Evolutionary conservation across 2,113 vertebrate genomes (phyloP).

Genomic region (Antechinus flavipes): DNA sequence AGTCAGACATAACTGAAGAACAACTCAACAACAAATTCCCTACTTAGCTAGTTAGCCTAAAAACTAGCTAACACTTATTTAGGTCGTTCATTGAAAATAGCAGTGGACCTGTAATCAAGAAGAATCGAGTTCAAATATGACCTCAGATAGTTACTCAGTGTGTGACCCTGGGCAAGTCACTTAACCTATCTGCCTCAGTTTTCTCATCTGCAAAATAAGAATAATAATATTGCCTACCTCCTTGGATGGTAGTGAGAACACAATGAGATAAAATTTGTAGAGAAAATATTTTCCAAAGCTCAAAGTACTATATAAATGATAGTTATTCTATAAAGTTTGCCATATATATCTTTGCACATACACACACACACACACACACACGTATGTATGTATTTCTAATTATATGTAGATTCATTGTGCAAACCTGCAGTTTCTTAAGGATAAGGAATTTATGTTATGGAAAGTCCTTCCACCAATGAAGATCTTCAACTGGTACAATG

Average conservation of each 20-base stretch:
- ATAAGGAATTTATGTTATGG: not conserved
- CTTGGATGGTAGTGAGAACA: not conserved
- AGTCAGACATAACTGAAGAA: not conserved
- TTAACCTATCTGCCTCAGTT: not conserved
- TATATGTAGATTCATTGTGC: not conserved
- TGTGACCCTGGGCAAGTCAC: not conserved
- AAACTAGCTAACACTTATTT: not conserved
- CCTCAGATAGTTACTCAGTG: not conserved
- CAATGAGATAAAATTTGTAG: not conserved
- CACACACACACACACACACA: too few relatives aligned
- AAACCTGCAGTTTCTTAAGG: not conserved
- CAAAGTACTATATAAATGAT: not conserved
- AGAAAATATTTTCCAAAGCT: not conserved
- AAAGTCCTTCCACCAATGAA: not conserved
- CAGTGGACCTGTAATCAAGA: not conserved
- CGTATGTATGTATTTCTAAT: not conserved
- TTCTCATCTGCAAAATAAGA: not conserved
- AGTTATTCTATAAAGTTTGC: not conserved
- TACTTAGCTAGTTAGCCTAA: not conserved
- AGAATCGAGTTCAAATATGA: not conserved
- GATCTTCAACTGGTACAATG: not conserved
- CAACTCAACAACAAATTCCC: not conserved
- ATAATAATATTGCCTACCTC: not conserved
- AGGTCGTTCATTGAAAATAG: not conserved
- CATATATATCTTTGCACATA: not conserved